Base-by-base conservation (phyloP, 2,888 invertebrate genomes). In the Trissolcus brochymenae region DNA sequence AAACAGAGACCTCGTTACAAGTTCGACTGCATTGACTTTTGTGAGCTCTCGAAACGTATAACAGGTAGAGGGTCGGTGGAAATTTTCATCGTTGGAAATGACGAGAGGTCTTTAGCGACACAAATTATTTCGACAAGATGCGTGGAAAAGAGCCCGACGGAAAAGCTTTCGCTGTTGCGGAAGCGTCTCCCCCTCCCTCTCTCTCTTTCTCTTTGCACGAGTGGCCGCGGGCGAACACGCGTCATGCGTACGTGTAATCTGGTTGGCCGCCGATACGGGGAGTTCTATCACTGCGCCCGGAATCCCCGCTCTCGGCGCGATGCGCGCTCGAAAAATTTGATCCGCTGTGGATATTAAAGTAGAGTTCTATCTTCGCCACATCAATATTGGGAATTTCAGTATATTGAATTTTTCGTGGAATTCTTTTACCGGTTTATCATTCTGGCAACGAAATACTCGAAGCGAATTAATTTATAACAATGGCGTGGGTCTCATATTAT, bases 301-400 rank as follows among this genome's bases (percentile, higher is more conserved):
- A 71, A 74, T 64, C 64, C 76, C 62, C 46, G 55, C 57, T 59
- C 76, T 56, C 71, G 4, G 25, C 25, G 4, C 25, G 25, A 25
- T 6, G 25, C 59, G 68, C 73, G 66, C 56, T 68, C 64, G 68
- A 75, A 77, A 72, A 72, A 68, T 71, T 79, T 79, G 79, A 77
- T 72, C 75, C 71, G 55, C 59, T 66, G 46, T 65, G 55, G 65
- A 73, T 73, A 78, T 78, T 78, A 70, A 78, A 73, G 72, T 64
- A 43, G 16, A 51, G 72, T 73, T 64, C 55, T 60, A 72, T 40
- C 59, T 62, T 59, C 49, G 61, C 46, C 19, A 35, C 35, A 66
- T 71, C 66, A 67, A 65, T 66, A 70, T 64, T 61, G 43, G 4
- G 41, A 16, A 17, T 53, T 40, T 49, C 46, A 16, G 14, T 54